Evolutionary conservation across 1,140 invertebrate genomes (phyloP).

Genomic region (Brachionus sp.): DNA sequence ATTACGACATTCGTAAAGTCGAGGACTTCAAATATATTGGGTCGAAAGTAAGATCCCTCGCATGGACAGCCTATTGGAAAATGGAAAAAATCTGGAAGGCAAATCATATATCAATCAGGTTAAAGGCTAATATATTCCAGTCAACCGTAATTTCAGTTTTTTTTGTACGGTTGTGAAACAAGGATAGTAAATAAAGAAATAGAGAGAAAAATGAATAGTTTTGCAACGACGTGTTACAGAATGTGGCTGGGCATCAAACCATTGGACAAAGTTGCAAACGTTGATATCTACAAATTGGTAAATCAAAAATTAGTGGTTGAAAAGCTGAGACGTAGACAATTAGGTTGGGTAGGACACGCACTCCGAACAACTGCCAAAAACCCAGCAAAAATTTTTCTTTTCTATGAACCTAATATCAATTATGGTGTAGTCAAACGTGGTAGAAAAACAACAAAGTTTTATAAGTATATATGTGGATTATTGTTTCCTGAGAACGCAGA

Average conservation of each 20-base stretch:
- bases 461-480: background rate
- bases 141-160: background rate
- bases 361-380: background rate
- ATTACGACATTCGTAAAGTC: background rate
- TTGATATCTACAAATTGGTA: background rate
- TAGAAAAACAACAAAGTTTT: background rate
- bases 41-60: background rate
- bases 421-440: background rate
- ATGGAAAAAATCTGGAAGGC: conserved; percentile 12
- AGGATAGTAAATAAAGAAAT: background rate
- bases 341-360: background rate
- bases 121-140: background rate
- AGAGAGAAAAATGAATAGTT: background rate
- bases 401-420: background rate
- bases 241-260: background rate
- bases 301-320: background rate
- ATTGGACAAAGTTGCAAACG: background rate
- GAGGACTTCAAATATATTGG: background rate
- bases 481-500: background rate
- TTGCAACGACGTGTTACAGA: background rate
- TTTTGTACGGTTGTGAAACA: background rate
- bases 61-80: background rate
- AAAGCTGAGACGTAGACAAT: background rate
- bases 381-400: background rate
- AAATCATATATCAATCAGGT: background rate